These are phyloP conservation scores for Sebastes variabilis DNA, from an alignment of 2,797 vertebrate genomes.

Conservation along the genomic window DNA sequence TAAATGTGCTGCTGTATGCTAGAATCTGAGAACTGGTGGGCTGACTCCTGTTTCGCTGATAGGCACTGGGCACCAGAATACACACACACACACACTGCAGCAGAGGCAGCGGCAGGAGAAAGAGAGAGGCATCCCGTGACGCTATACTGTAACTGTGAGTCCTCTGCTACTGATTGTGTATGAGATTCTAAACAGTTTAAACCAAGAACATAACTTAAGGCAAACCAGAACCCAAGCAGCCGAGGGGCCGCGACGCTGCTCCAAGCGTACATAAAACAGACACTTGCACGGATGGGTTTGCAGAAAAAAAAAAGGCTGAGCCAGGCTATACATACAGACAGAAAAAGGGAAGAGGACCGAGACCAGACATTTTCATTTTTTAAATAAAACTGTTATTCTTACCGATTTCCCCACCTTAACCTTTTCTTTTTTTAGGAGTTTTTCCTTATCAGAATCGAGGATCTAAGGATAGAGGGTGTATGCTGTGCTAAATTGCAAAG, in stretches of 20 bases:
- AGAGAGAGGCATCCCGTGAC: constrained; percentile 14
- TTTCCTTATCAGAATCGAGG: background rate
- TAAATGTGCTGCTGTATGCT: constrained; percentile 75
- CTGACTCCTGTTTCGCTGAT: constrained; percentile 70
- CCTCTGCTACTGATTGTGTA: background rate
- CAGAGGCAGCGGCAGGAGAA: constrained; percentile 20
- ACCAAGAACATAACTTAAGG: constrained; percentile 31
- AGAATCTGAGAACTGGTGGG: constrained; percentile 67
- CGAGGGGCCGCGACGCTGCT: background rate
- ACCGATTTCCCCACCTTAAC: background rate
- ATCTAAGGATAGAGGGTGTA: background rate
- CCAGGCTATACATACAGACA: background rate
- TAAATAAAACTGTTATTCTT: background rate
- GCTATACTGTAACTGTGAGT: background rate
- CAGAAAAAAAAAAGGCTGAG: background rate
- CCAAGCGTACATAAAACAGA: constrained; percentile 38
- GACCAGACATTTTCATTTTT: background rate
- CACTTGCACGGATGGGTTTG: background rate
- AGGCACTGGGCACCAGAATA: constrained; percentile 53
- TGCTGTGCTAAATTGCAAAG: background rate
- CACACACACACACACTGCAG: constrained; percentile 27
- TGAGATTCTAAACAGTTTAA: constrained; percentile 44
- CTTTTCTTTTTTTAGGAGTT: background rate
- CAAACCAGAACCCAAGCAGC: constrained; percentile 24
- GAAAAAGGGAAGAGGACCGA: background rate